These are phyloP conservation scores for Microctonus aethiopoides DNA, from an alignment of 2,888 invertebrate genomes.

Conservation along the genomic window DNA sequence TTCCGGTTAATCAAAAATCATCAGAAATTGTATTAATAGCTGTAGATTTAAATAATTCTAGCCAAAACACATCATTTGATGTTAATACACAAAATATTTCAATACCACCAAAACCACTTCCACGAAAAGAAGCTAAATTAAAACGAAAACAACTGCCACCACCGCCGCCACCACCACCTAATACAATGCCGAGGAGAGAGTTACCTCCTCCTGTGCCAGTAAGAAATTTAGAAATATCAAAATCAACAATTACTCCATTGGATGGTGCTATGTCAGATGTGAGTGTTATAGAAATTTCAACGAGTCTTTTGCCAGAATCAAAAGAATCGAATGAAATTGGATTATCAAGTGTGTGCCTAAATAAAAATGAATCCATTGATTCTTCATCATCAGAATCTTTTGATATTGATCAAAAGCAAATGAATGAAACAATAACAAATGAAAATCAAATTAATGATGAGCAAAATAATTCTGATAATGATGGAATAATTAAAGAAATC, in stretches of 20 bases:
- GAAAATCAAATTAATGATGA: slow-evolving; percentile 64
- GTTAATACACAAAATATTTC: slow-evolving; percentile 40
- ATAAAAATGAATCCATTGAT: slow-evolving; percentile 19
- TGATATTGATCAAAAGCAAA: slow-evolving; percentile 11
- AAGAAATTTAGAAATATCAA: slow-evolving; percentile 28
- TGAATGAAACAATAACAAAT: slow-evolving; percentile 23
- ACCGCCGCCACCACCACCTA: slow-evolving; percentile 61
- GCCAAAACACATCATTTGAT: not conserved
- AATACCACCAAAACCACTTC: slow-evolving; percentile 65
- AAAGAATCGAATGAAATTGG: slow-evolving; percentile 19
- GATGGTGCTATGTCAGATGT: not conserved
- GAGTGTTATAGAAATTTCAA: slow-evolving; percentile 25
- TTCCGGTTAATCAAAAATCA: slow-evolving; percentile 51
- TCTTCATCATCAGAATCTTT: slow-evolving; percentile 17
- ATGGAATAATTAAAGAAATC: not conserved
- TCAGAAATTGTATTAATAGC: not conserved
- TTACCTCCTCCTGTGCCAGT: slow-evolving; percentile 46
- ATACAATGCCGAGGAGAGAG: slow-evolving; percentile 45
- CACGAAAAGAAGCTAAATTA: slow-evolving; percentile 60
- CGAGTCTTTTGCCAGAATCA: slow-evolving; percentile 12
- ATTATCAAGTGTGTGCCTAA: not conserved
- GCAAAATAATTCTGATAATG: slow-evolving; percentile 47
- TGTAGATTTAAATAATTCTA: slow-evolving; percentile 10
- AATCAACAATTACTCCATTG: not conserved
- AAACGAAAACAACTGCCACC: slow-evolving; percentile 65